Percentiles rank a stretch among this genome's conserved stretches.
phyloP scores from a whole-genome alignment of 2,113 vertebrate species.

The Antigone vipio region DNA sequence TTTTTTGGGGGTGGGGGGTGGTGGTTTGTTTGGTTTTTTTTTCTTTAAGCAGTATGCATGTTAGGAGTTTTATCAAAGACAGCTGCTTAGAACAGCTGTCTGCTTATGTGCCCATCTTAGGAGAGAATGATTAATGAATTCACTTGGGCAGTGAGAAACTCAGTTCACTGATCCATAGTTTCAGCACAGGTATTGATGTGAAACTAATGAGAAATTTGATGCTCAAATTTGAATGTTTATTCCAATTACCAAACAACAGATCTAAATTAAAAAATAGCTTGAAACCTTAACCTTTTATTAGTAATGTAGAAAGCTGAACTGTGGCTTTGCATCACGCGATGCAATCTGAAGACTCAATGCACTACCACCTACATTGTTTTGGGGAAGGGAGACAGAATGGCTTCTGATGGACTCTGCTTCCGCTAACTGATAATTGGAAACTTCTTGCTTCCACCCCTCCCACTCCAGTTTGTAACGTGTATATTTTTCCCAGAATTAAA shows the following conservation, averaged over 20 bases:
- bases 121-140: constrained; percentile 87
- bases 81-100: constrained; percentile 81
- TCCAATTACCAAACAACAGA: constrained; percentile 84
- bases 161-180: constrained; percentile 82
- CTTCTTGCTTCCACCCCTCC: background rate
- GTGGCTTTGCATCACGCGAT: background rate
- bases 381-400: background rate
- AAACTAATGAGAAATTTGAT: constrained; percentile 88
- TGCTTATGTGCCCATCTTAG: constrained; percentile 74
- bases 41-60: background rate
- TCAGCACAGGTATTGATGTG: constrained; percentile 84
- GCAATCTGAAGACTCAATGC: background rate
- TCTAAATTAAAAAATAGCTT: constrained; percentile 76
- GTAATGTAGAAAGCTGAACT: constrained; percentile 32
- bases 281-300: constrained; percentile 77
- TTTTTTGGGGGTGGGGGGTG: too few species aligned
- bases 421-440: constrained; percentile 14
- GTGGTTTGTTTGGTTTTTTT: background rate
- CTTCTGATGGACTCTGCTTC: constrained; percentile 30
- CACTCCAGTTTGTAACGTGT: background rate
- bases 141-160: constrained; percentile 81
- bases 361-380: constrained; percentile 11
- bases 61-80: constrained; percentile 64
- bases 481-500: background rate
- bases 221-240: constrained; percentile 86